Base-by-base conservation (phyloP, 2,888 invertebrate species). In the Bembecia ichneumoniformis region DNA sequence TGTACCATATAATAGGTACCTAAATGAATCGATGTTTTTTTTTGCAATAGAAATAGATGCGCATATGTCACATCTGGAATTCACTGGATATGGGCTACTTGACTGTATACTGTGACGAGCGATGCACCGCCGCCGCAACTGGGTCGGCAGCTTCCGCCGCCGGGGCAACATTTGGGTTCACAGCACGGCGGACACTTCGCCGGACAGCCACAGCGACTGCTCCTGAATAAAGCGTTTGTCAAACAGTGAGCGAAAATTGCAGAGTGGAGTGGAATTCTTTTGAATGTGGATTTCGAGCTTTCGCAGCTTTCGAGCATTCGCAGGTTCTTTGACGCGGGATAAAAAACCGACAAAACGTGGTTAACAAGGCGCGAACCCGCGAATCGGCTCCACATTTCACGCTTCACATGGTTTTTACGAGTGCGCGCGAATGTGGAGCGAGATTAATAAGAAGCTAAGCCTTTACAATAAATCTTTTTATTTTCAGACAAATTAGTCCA, bases 31-130 rank as follows among this genome's bases (percentile, higher is more conserved):
- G 28, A 7, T 20, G 20, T 9, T 28, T 28, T 9, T 28, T 28
- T 28, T 28, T 28, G 28, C 28, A 28, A 9, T 28, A 28, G 5
- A 28, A 40, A 40, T n/a, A 13, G 40, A 40, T 40, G 40, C 13
- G 40, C 40, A 14, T 13, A 13, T n/a, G 14, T 34, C 48, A 45
- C 14, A 35, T 43, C 48, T 44, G 9, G 13, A 14, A 4, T 40
- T 86, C 82, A 84, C 77, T 82, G 82, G 76, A 84, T 84, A 74
- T 84, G 76, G 66, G 86, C 84, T 86, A 87, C 87, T 87, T 87
- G 83, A 87, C 87, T 87, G 86, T 87, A 87, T 67, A 87, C 83
- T 70, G 86, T 87, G 77, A 87, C 77, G 67, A 83, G 74, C 3
- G 87, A 84, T 55, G 82, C 79, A 28, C 69, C 63, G 48, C 67